phyloP scores from a whole-genome alignment of 2,797 vertebrate species.

The Sebastes aleutianus region DNA sequence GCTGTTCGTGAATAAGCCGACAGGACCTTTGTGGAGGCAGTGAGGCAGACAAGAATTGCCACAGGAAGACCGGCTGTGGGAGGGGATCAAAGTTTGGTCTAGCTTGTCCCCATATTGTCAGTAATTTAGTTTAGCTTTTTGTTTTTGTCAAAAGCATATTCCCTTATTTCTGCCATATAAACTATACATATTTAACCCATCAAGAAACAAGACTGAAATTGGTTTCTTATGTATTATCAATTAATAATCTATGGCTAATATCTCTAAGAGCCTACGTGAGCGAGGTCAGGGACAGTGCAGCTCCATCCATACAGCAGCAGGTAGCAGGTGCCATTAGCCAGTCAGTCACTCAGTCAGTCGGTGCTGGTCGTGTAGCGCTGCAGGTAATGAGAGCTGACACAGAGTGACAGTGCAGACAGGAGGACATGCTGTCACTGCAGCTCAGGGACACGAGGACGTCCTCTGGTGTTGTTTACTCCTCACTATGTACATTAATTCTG shows the following conservation, averaged over 20 bases:
- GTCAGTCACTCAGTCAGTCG: slow-evolving; percentile 38
- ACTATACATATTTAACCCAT: neutral
- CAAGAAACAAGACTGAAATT: slow-evolving; percentile 2
- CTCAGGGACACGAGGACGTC: slow-evolving; percentile 60
- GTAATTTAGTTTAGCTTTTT: neutral
- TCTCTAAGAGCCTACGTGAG: neutral
- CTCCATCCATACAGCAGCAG: slow-evolving; percentile 21
- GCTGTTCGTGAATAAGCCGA: slow-evolving; percentile 26
- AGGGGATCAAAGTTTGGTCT: slow-evolving; percentile 5
- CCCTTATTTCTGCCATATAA: neutral
- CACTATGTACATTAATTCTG: slow-evolving; percentile 50
- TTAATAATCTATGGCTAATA: slow-evolving; percentile 15
- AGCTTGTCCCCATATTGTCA: neutral
- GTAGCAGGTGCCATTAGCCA: slow-evolving; percentile 52
- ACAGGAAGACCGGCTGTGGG: neutral
- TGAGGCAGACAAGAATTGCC: neutral
- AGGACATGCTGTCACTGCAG: slow-evolving; percentile 61
- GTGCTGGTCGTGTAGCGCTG: slow-evolving; percentile 25
- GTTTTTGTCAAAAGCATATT: neutral
- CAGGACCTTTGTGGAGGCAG: slow-evolving; percentile 28
- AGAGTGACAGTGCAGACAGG: slow-evolving; percentile 64
- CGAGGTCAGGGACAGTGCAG: slow-evolving; percentile 28
- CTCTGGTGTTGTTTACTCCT: slow-evolving; percentile 68
- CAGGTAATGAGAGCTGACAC: slow-evolving; percentile 70
- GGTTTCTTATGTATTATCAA: neutral